phyloP scores from a whole-genome alignment of 2,113 vertebrate species.

The Mellivora capensis region DNA sequence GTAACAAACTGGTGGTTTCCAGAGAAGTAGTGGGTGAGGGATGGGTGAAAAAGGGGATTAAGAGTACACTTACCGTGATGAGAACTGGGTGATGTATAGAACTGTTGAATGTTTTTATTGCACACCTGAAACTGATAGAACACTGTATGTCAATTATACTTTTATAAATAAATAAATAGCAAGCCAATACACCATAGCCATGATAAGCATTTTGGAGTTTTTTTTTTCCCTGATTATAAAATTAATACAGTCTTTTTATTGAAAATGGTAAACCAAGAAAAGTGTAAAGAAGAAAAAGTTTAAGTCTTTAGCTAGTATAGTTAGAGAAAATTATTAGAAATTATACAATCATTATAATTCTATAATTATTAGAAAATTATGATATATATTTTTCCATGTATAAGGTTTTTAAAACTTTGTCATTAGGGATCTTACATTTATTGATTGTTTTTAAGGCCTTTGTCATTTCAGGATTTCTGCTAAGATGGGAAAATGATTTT shows the following conservation, averaged over 20 bases:
- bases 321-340: not conserved
- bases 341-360: not conserved
- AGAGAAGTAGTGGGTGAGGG: not conserved
- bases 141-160: not conserved
- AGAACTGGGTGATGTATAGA: not conserved
- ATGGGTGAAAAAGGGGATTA: not conserved
- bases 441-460: not conserved
- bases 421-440: not conserved
- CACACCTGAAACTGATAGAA: not conserved
- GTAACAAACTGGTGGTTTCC: not conserved
- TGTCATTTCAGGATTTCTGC: not conserved
- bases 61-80: not conserved
- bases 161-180: not conserved
- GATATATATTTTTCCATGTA: not conserved
- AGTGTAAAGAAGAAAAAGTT: not conserved
- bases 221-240: not conserved
- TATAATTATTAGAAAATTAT: not conserved
- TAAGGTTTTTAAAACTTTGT: not conserved
- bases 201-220: not conserved
- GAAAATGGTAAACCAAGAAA: not conserved
- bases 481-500: not conserved
- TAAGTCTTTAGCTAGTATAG: not conserved
- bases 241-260: not conserved
- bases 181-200: not conserved
- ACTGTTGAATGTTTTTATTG: not conserved